These are phyloP conservation scores for Henicopernis longicauda DNA, from an alignment of 2,113 vertebrate genomes.

Conservation along the genomic window DNA sequence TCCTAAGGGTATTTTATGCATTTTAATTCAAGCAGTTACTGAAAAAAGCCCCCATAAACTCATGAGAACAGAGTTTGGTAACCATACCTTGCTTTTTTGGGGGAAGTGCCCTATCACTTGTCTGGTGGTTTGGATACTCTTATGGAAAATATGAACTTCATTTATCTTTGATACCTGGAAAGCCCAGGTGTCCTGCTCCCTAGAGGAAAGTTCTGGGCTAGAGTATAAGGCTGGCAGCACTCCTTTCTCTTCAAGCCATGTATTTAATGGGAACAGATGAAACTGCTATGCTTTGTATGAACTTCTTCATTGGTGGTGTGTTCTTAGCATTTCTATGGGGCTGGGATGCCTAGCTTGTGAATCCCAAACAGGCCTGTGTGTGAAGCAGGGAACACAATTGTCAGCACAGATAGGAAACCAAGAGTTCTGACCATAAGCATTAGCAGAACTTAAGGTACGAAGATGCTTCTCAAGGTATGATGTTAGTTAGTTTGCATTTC, in stretches of 20 bases:
- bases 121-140: not conserved
- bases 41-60: not conserved
- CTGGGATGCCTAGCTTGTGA: not conserved
- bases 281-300: not conserved
- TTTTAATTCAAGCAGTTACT: not conserved
- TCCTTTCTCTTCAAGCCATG: not conserved
- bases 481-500: not conserved
- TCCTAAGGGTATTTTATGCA: not conserved
- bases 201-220: not conserved
- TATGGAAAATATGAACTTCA: not conserved
- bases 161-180: not conserved
- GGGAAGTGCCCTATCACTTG: not conserved
- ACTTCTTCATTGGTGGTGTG: not conserved
- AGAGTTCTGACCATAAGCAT: not conserved
- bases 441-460: not conserved
- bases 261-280: not conserved
- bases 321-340: not conserved
- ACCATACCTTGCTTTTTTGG: not conserved
- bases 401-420: not conserved
- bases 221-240: not conserved
- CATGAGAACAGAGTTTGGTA: not conserved
- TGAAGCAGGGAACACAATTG: not conserved
- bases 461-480: not conserved
- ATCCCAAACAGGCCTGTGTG: not conserved
- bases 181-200: not conserved